Conservation (phyloP, 2,797 vertebrate species). For the Syngnathus rostellatus region DNA sequence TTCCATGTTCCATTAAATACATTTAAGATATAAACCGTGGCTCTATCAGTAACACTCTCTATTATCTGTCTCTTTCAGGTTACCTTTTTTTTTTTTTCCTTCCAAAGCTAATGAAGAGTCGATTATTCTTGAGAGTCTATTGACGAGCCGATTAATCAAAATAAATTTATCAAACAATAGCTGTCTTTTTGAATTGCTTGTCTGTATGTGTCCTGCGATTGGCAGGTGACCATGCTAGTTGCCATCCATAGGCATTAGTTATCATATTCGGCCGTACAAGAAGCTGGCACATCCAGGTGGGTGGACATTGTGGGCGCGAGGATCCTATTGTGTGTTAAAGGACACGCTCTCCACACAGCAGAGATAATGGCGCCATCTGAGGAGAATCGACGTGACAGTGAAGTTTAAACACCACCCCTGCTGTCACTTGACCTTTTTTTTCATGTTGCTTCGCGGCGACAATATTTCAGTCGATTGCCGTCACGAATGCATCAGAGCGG, state of each 20-base stretch:
- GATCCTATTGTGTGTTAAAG: neutral
- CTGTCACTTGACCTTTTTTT: neutral
- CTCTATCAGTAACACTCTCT: no score
- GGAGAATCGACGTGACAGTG: neutral
- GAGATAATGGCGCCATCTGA: neutral
- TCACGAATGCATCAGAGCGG: neutral
- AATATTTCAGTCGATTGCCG: neutral
- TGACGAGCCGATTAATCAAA: neutral
- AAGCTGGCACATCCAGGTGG: neutral
- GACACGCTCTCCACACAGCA: neutral
- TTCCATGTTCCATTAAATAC: neutral
- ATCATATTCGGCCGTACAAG: neutral
- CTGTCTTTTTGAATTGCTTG: neutral
- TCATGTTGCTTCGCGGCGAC: neutral
- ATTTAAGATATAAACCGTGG: no score
- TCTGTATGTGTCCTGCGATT: neutral
- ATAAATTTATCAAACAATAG: neutral
- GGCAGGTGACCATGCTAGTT: neutral
- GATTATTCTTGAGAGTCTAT: neutral
- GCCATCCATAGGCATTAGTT: neutral
- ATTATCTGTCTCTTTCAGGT: neutral
- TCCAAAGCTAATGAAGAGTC: no score
- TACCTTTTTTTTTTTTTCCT: no score
- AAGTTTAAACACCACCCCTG: neutral
- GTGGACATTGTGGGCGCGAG: neutral